Base-by-base conservation (phyloP, 2,888 invertebrate species). In the Electrophaes corylata region DNA sequence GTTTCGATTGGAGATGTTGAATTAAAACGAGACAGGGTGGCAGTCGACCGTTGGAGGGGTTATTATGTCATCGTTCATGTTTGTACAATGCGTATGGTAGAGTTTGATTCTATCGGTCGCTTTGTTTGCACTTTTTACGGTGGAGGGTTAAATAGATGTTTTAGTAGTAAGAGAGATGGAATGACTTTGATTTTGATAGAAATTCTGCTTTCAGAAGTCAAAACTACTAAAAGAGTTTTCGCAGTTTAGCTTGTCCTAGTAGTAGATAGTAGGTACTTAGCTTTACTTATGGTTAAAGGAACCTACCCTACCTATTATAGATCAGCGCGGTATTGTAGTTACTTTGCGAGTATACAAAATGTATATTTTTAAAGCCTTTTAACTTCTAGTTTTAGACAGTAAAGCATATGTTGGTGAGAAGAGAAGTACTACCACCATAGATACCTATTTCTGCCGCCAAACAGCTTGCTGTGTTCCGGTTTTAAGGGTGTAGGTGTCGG, bases 41-140 rank as follows among this genome's bases (percentile, higher is more conserved):
- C 23, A 6, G 41, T 19, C 35, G 41, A 40, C 20, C 29, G 43
- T 43, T 52, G 76, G 72, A 68, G 71, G 79, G 80, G 81, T 78
- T 81, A 82, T 85, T 83, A 84, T 81, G 81, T 83, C 79, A 83
- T 81, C 73, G 78, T 72, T 77, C 72, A 73, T 78, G 58, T 67
- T 64, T 65, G 71, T 72, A 60, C 53, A 68, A 72, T 67, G 69
- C 66, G 63, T 52, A 70, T 62, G 49, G n/a, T n/a, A n/a, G 19
- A 47, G 48, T 56, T 40, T 40, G 57, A 61, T 58, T 56, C 43
- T 44, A 54, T 51, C 39, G 33, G 47, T 12, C 8, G 48, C 39
- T 55, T 62, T 54, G 50, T 51, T 57, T 47, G 40, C 33, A 55
- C 50, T 57, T 60, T 54, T 58, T 59, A 57, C 68, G 58, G 56